Evolutionary conservation across 1,140 invertebrate species (phyloP).

Genomic region (Chironomus tepperi): DNA sequence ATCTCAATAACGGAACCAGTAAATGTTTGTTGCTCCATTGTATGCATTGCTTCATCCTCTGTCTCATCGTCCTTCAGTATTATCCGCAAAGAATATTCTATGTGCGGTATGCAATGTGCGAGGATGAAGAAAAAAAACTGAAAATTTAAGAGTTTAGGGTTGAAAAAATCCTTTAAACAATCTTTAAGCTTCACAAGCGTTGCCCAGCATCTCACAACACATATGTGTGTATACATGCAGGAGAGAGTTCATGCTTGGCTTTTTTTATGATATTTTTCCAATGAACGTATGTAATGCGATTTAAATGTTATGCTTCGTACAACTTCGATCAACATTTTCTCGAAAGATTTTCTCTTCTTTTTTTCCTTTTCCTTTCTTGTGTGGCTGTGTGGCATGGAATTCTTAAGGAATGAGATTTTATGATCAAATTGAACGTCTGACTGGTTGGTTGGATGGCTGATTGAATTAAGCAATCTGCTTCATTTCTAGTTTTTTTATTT

Average conservation of each 20-base stretch:
- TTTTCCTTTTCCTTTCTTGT: not conserved
- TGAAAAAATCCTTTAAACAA: slow-evolving; percentile 8
- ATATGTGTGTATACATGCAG: not conserved
- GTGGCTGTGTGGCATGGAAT: not conserved
- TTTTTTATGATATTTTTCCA: slow-evolving; percentile 6
- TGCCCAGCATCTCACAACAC: no score
- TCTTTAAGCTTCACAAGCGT: not conserved
- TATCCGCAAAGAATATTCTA: no score
- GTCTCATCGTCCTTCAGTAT: no score
- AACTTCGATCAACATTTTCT: not conserved
- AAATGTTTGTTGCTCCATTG: slow-evolving; percentile 2
- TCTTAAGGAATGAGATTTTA: no score
- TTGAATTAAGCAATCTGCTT: no score
- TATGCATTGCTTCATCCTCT: no score
- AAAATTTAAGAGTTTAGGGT: not conserved
- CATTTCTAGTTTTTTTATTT: no score
- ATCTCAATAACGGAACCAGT: not conserved
- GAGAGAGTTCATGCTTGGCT: not conserved
- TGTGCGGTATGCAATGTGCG: no score
- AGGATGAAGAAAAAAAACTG: no score
- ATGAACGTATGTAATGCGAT: slow-evolving; percentile 12
- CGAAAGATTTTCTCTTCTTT: not conserved
- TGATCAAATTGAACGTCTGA: no score
- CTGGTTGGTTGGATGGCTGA: no score
- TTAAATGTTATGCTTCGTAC: not conserved